Percentiles rank a stretch among this genome's conserved stretches.
These are phyloP conservation scores for Hiodon tergisus DNA, from an alignment of 2,113 vertebrate genomes.

Conservation along the genomic window DNA sequence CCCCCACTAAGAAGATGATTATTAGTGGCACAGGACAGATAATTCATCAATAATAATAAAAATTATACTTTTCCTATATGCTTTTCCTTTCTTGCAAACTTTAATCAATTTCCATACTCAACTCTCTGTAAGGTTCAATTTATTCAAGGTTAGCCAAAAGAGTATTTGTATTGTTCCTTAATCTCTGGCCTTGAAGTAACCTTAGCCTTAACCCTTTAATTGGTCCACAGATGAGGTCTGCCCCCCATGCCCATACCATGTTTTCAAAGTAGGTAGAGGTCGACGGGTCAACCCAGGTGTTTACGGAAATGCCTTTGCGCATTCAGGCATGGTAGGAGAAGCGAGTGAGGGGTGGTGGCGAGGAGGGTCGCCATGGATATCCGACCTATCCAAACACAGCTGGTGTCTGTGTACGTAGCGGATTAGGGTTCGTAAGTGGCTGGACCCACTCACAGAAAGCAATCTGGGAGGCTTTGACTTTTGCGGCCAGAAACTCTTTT, in stretches of 20 bases:
- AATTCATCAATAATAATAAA: no score
- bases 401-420: constrained; percentile 46
- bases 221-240: not conserved
- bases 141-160: not conserved
- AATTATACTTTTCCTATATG: no score
- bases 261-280: not conserved
- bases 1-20: no score
- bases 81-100: no score
- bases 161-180: not conserved
- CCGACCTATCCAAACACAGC: constrained; percentile 67
- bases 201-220: not conserved
- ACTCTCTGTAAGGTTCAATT: constrained; percentile 15
- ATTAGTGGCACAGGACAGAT: no score
- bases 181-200: not conserved
- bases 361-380: constrained; percentile 46
- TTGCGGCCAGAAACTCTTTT: not conserved
- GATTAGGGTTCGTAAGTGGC: constrained; percentile 58
- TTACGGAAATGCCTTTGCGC: no score
- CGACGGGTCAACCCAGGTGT: not conserved
- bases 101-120: not conserved
- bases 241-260: not conserved
- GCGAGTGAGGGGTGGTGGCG: constrained; percentile 17
- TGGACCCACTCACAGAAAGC: constrained; percentile 48
- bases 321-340: not conserved
- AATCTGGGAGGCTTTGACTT: constrained; percentile 30